Base-by-base conservation (phyloP, 2,113 vertebrate species). In the Nibea coibor region DNA sequence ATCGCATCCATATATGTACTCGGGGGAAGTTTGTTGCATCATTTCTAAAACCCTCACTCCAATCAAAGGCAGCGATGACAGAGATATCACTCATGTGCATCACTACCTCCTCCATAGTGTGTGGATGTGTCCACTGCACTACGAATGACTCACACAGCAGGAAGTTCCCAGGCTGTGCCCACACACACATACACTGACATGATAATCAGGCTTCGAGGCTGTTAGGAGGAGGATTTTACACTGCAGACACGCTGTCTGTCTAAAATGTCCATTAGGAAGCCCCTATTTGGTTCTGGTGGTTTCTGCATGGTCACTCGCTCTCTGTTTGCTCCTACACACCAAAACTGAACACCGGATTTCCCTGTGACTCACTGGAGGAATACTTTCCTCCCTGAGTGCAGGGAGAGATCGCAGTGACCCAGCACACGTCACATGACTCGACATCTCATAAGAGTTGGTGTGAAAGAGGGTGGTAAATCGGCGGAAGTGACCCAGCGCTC, bases 81-180 rank as follows among this genome's bases (percentile, higher is more conserved):
- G 26, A 58, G 84, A 53, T 64, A 73, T 79, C 72, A 70, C 83
- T 80, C 62, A 67, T 73, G 48, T 26, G 80, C 88, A 90, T 88
- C 89, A 79, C 88, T 75, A 12, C 85, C 92, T 87, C 91, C 92
- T 86, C 82, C 88, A 22, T 79, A 82, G 57, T 92, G 87, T 85
- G 88, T 90, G 92, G 88, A 86, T 54, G 86, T 81, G 67, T 80
- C 66, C 73, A 59, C 82, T 56, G 68, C 85, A 80, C 76, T 84
- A 65, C 20, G 24, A 87, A 70, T 93, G 92, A 94, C 66, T 93
- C 93, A 94, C 72, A 63, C 3, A 85, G 88, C 90, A 91, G 83
- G 93, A 92, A 78, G 88, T 84, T 90, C 92, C 91, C 85, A 45
- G 68, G 45, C 84, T 81, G 78, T 43, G 65, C 91, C 84, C 90